Evolutionary conservation across 2,113 vertebrate species (phyloP), one percentile per base, ranked within the genome.

Genomic region (Reinhardtius hippoglossoides): DNA sequence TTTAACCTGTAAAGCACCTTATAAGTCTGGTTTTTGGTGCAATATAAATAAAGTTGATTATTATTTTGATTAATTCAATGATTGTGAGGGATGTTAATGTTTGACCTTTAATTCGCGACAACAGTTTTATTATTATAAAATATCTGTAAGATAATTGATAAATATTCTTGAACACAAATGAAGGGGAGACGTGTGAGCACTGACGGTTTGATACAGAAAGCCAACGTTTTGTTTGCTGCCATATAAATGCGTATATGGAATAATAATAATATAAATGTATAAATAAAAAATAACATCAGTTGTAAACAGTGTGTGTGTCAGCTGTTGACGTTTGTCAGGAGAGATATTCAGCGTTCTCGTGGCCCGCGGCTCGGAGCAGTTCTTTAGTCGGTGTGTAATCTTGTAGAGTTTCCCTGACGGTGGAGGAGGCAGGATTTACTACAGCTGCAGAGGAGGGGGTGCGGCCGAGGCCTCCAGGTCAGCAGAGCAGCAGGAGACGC

Each of bases 241-340:
- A 10, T 46, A 57, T 23, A 50, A 55, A 40, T 6, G 40, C 10
- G 12, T 13, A 42, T 42, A 10, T 42, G 13, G 40, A 42, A 42
- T 42, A 42, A 12, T 13, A 12, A 42, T 42, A 1, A 52, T 14
- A 74, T 46, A 44, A 44, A 65, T 18, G 5, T 48, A 18, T 3
- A 48, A 48, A 48, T n/a, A 54, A 54, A 21, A 40, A 1, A 55
- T 4, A 78, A 23, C 23, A 71, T 65, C 67, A 72, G 55, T n/a
- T 31, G 37, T 23, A 40, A 20, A 66, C 31, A 60, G 24, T 48
- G 35, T 57, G 35, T 64, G 55, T 76, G 48, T 50, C 67, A 76
- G 75, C 24, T 72, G 63, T 71, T 81, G 52, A 1, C 68, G 68
- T 80, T 67, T 40, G 52, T 75, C 50, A 42, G 59, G 42, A 46